Base-by-base conservation (phyloP, 2,113 vertebrate species). In the Leptobrachium leishanense region DNA sequence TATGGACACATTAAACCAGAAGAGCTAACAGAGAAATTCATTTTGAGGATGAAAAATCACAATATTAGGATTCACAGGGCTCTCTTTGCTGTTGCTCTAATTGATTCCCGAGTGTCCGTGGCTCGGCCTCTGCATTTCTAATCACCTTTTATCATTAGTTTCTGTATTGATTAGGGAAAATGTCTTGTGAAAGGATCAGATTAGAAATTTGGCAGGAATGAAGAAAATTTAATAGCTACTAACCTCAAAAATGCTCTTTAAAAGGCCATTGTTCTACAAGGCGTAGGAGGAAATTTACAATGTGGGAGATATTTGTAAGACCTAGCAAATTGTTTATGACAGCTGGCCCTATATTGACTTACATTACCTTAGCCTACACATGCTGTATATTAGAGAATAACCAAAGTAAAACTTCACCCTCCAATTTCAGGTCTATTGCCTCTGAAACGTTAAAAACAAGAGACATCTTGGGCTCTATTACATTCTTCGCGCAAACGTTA, bases 41-140 rank as follows among this genome's bases (percentile, higher is more conserved):
- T 6, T 76, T 66, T 75, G 74, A 53, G 54, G 74, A 31, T 62
- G 40, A 50, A 20, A 5, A 59, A 44, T 46, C 5, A 68, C 63
- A 12, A 78, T 71, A 71, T 78, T 71, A 78, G 43, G 67, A 78
- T 71, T 63, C 68, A n/a, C 67, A 50, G 55, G 68, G 65, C 41
- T 68, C 31, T 63, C 67, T 78, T 63, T 77, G 20, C 68, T 40
- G 9, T 62, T 64, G 6, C 64, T 20, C 55, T 78, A 78, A 78
- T 62, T 71, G 55, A 71, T 62, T 62, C 42, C 57, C 55, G 43
- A 63, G 68, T 39, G 68, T 71, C 57, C 3, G 15, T 11, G 55
- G 76, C 76, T 63, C 31, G 55, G 67, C 54, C 68, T 71, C 54
- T 64, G 76, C 54, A 50, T 78, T n/a, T 46, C 40, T 63, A 71